Base-by-base conservation (phyloP, 30 jellyfish, hydroid and myxozoan genomes). In the Cassiopea xamachana region DNA sequence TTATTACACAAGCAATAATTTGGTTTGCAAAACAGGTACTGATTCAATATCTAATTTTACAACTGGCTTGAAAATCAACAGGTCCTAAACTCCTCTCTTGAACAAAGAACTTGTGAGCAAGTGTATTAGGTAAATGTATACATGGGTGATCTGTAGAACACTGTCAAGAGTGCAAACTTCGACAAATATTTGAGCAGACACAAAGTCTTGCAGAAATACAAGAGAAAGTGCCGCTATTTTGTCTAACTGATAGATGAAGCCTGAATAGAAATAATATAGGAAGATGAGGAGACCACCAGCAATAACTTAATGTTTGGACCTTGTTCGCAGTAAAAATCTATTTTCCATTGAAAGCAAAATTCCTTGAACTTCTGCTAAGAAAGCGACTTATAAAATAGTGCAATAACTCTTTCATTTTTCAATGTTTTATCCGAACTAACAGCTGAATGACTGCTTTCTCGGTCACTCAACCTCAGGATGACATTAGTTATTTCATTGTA, bases 381-480 rank as follows among this genome's bases (percentile, higher is more conserved):
- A 17, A 64, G 74, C 8, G 74, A 84, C 71, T 84, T 72, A 12
- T 62, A 19, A 67, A 60, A 55, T 85, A 46, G 85, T 62, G 92
- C 77, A 60, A 69, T 69, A 84, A 71, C 71, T 71, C 84, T 46
- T n/a, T 46, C 81, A 27, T 71, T 69, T 27, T 84, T 84, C 73
- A 84, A 58, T 39, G 48, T 51, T 49, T 49, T 55, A 84, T 84
- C 80, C 85, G 75, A 69, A 44, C 92, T 84, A 73, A 49, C 92
- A 9, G 92, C 50, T 84, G 77, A 48, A 46, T 84, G 92, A 72
- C 92, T 84, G 92, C 50, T 84, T 84, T 84, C 92, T 51, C 92
- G 16, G 89, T 80, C 15, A 19, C 55, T 27, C 39, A 27, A 71
- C 55, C 58, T 7, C 12, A 71, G 58, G 50, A 18, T 71, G 55